These are phyloP conservation scores for Eubasilissa regina DNA, from an alignment of 1,140 invertebrate genomes.

Conservation along the genomic window DNA sequence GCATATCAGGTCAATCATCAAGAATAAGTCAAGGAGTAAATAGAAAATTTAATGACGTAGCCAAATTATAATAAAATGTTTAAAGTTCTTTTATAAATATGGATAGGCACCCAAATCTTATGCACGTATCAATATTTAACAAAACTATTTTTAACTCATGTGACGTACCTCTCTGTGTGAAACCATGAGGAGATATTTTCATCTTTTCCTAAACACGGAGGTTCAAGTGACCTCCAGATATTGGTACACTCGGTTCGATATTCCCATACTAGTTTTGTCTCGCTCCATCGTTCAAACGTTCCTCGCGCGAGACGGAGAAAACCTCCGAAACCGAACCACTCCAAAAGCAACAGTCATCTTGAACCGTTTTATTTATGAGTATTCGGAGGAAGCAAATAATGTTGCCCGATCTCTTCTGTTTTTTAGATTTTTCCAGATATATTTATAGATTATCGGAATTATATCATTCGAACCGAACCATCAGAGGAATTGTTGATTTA, in stretches of 20 bases:
- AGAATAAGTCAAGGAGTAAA: too few species aligned
- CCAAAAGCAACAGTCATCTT: constrained; percentile 33
- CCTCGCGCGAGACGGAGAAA: constrained; percentile 39
- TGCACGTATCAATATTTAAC: too few species aligned
- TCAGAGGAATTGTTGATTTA: background rate
- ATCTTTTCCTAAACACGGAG: constrained; percentile 57
- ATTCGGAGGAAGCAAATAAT: constrained; percentile 46
- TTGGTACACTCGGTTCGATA: constrained; percentile 48
- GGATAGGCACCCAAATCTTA: too few species aligned
- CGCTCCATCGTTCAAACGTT: background rate
- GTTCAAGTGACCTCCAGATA: constrained; percentile 60
- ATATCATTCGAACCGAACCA: background rate
- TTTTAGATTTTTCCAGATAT: constrained; percentile 10
- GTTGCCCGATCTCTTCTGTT: constrained; percentile 47
- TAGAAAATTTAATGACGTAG: too few species aligned
- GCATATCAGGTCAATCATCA: too few species aligned
- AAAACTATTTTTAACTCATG: background rate
- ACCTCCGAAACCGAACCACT: constrained; percentile 15
- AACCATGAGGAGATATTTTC: constrained; percentile 47
- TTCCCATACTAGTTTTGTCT: constrained; percentile 18
- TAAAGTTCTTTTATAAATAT: too few species aligned
- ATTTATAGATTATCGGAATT: constrained; percentile 4
- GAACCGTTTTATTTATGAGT: constrained; percentile 58
- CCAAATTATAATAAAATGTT: too few species aligned
- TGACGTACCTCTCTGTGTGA: constrained; percentile 8